A percentile compares a stretch with the other conserved stretches of the same genome.
These are phyloP conservation scores for Nycticebus coucang DNA, from an alignment of 2,113 vertebrate species.

Conservation along the genomic window DNA sequence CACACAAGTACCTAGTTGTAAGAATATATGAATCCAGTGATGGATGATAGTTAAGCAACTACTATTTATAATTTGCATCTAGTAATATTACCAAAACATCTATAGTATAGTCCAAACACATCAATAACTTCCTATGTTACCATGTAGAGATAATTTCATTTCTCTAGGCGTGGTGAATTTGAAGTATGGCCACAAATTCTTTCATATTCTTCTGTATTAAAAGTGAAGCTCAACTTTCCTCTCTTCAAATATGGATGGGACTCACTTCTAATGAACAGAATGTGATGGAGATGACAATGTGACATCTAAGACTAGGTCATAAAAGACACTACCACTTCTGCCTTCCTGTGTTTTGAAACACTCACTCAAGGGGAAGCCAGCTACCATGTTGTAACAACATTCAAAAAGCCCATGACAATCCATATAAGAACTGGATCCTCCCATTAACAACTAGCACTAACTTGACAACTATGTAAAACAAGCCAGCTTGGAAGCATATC, in stretches of 20 bases:
- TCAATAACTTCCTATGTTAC: neutral
- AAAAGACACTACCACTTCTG: constrained; percentile 21
- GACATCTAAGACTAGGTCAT: constrained; percentile 41
- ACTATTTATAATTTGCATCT: constrained; percentile 7
- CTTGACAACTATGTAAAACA: neutral
- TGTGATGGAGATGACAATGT: constrained; percentile 26
- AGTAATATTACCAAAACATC: constrained; percentile 21
- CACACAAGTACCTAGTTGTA: neutral
- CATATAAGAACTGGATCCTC: neutral
- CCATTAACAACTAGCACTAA: neutral
- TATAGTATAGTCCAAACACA: neutral
- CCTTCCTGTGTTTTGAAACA: neutral
- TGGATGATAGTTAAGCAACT: neutral
- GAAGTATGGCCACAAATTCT: constrained; percentile 9
- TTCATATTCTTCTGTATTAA: neutral
- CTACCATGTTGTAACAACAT: neutral
- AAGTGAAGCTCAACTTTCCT: neutral
- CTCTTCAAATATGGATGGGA: neutral
- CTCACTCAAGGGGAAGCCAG: neutral
- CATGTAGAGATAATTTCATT: neutral
- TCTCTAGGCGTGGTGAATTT: neutral
- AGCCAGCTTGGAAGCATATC: neutral
- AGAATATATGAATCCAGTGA: neutral
- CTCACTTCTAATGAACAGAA: constrained; percentile 5
- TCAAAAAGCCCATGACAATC: neutral